Base-by-base conservation (phyloP, 2,113 vertebrate species). In the Tachycineta bicolor region DNA sequence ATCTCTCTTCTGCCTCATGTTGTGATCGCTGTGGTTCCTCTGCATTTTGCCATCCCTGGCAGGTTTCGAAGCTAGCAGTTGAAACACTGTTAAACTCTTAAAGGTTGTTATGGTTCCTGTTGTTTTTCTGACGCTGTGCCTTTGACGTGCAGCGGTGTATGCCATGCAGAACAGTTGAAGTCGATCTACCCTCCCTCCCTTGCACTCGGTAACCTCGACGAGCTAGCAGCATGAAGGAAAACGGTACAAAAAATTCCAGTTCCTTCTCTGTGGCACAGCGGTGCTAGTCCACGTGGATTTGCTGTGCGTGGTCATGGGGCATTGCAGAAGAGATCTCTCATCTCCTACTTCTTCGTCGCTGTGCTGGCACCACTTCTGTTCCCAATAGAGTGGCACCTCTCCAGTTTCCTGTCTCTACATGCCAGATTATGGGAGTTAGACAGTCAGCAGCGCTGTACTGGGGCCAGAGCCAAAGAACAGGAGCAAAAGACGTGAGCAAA, bases 391-490 rank as follows among this genome's bases (percentile, higher is more conserved):
- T 24, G 64, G 47, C 92, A 34, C 88, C 79, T 94, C 89, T 97
- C 95, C 6, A 1, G 8, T 95, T 95, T 94, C 93, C 89, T 83
- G 86, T 81, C 93, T 87, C 86, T 70, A 41, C 93, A 78, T 83
- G 95, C 91, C 94, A 89, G 89, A 67, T 74, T 68, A 90, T 83
- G 76, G 89, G 90, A 94, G 39, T 73, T 62, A 86, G 90, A 52
- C 83, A 89, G 75, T 88, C 71, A 92, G 88, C 95, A 95, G 69
- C 0, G 0, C 80, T 78, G 83, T 78, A 13, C 93, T 89, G 90
- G 95, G 96, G 86, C 77, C 6, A 1, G 56, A 95, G 95, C 91
- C 94, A 97, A 96, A 60, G 88, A 69, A 81, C 39, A 94, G 37
- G 83, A 94, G 93, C 76, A 83, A 75, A 95, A 96, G 89, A 92